Evolutionary conservation across 2,113 vertebrate genomes (phyloP).

Genomic region (Nycticryphes semicollaris): DNA sequence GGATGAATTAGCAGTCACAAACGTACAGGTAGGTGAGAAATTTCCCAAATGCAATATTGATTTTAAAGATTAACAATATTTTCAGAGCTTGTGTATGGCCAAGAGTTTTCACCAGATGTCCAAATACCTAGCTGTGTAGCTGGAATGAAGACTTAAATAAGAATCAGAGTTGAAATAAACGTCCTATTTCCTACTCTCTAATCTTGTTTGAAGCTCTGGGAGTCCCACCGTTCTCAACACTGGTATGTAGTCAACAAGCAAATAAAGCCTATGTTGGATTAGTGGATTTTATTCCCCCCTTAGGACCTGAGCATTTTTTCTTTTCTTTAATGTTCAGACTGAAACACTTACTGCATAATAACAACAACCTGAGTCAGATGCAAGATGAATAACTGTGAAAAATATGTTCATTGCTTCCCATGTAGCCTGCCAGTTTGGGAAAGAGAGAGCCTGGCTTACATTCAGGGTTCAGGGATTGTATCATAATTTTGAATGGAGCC

Average conservation of each 20-base stretch:
- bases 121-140: slow-evolving; percentile 17
- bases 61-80: slow-evolving; percentile 67
- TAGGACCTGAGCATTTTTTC: slow-evolving; percentile 37
- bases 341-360: slow-evolving; percentile 51
- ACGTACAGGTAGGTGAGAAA: slow-evolving; percentile 5
- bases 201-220: slow-evolving; percentile 60
- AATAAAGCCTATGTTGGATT: slow-evolving; percentile 61
- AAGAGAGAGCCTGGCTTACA: neutral
- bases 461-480: slow-evolving; percentile 26
- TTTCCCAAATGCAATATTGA: slow-evolving; percentile 49
- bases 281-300: slow-evolving; percentile 52
- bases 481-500: neutral
- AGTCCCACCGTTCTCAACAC: neutral
- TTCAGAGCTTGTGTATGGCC: neutral
- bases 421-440: slow-evolving; percentile 46
- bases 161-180: slow-evolving; percentile 58
- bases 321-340: slow-evolving; percentile 45
- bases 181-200: slow-evolving; percentile 50
- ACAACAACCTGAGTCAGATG: slow-evolving; percentile 47
- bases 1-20: slow-evolving; percentile 25
- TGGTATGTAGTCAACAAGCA: slow-evolving; percentile 49
- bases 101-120: slow-evolving; percentile 16
- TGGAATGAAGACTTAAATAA: slow-evolving; percentile 45
- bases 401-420: slow-evolving; percentile 26
- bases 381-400: slow-evolving; percentile 36